A percentile compares a stretch with the other conserved stretches of the same genome.
Conservation (phyloP, 1,140 invertebrate genomes). For the Maniola jurtina region DNA sequence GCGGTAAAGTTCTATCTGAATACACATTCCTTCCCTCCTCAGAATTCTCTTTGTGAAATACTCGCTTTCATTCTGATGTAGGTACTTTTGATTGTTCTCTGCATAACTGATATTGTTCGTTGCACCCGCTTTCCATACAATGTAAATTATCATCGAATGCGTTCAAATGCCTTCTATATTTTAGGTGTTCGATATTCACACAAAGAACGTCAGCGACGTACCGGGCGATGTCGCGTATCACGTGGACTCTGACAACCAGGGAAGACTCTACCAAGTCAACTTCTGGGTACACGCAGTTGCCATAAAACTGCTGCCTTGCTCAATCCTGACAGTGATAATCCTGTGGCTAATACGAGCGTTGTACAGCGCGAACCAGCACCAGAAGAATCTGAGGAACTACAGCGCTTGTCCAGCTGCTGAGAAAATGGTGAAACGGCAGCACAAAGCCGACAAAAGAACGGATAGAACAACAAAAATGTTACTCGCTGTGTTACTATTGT, state of each 20-base stretch:
- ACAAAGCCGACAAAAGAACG: constrained; percentile 84
- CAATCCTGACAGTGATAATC: constrained; percentile 90
- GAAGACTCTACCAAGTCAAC: constrained; percentile 83
- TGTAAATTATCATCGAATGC: constrained; percentile 57
- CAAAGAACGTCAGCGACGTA: constrained; percentile 54
- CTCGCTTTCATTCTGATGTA: constrained; percentile 9
- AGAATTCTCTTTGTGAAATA: constrained; percentile 12
- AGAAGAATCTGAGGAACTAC: constrained; percentile 83
- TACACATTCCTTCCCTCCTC: constrained; percentile 1
- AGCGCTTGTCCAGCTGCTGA: constrained; percentile 76
- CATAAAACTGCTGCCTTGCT: constrained; percentile 91
- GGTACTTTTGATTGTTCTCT: constrained; percentile 10
- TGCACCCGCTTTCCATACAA: constrained; percentile 49
- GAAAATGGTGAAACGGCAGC: constrained; percentile 71
- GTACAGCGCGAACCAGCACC: constrained; percentile 84
- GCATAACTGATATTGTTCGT: constrained; percentile 13
- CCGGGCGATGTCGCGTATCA: constrained; percentile 80
- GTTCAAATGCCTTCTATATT: constrained; percentile 38
- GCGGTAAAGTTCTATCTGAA: constrained; percentile 8
- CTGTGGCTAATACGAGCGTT: constrained; percentile 88
- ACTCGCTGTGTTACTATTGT: constrained; percentile 90
- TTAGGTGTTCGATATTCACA: constrained; percentile 74
- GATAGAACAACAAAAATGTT: constrained; percentile 95
- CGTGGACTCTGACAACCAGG: constrained; percentile 82
- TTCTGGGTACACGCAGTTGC: constrained; percentile 93